Percentiles rank a stretch among this genome's conserved stretches.
Conservation (phyloP, 2,888 invertebrate genomes). For the Aporophyla nigra region DNA sequence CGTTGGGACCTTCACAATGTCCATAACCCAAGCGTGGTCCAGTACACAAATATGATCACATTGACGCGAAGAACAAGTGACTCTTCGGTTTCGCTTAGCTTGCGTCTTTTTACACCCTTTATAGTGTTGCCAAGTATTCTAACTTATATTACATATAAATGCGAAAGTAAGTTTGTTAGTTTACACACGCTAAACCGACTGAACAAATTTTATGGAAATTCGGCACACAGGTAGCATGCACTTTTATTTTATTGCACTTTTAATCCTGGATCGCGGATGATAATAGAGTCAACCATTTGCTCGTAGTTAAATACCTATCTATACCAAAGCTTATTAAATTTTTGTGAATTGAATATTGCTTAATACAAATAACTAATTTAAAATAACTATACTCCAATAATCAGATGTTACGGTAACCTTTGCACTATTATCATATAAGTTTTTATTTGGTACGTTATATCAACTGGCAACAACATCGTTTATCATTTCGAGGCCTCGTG, state of each 20-base stretch:
- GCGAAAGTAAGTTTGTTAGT: too few relatives aligned
- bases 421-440: conserved; percentile 85
- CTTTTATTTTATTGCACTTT: too few relatives aligned
- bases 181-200: too few relatives aligned
- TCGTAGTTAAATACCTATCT: neutral
- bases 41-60: neutral
- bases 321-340: conserved; percentile 6
- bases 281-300: neutral
- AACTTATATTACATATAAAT: too few relatives aligned
- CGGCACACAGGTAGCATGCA: too few relatives aligned
- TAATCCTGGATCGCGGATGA: too few relatives aligned
- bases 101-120: neutral
- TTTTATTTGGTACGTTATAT: conserved; percentile 85
- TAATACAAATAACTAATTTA: conserved; percentile 52
- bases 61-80: neutral
- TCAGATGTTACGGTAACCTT: conserved; percentile 89
- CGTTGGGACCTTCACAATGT: neutral
- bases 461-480: conserved; percentile 85
- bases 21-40: neutral
- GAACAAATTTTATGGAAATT: too few relatives aligned
- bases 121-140: too few relatives aligned
- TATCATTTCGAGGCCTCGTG: conserved; percentile 88
- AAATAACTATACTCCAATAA: conserved; percentile 71
- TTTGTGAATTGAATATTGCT: conserved; percentile 63
- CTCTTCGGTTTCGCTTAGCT: neutral